phyloP scores from a whole-genome alignment of 2,797 vertebrate species.

The Heteromormyrus szaboi region DNA sequence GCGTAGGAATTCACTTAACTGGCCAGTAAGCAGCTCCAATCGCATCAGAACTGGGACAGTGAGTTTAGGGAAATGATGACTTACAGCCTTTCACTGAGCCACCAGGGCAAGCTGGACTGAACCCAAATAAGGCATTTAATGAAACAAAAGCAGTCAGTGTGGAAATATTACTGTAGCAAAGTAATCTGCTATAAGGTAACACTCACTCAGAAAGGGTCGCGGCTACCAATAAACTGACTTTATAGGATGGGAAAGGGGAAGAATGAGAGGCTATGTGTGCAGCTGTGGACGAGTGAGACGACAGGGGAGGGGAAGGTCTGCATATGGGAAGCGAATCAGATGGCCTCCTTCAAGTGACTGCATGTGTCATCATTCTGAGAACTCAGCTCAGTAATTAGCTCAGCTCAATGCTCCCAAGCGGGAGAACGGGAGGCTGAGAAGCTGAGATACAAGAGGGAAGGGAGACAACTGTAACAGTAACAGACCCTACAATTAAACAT shows the following conservation, averaged over 20 bases:
- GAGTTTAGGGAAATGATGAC: background rate
- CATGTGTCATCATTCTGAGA: constrained; percentile 25
- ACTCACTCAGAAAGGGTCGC: background rate
- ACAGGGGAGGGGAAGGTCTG: background rate
- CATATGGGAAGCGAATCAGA: constrained; percentile 16
- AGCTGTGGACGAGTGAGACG: background rate
- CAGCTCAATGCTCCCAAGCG: background rate
- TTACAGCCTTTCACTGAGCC: background rate
- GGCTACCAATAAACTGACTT: background rate
- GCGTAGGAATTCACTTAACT: background rate
- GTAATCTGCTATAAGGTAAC: background rate
- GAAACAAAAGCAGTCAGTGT: background rate
- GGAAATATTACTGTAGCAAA: background rate
- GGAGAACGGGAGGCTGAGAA: background rate
- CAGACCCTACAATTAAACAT: constrained; percentile 40
- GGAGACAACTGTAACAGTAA: constrained; percentile 5
- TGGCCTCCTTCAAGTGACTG: constrained; percentile 25
- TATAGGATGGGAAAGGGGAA: background rate
- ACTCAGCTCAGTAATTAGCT: constrained; percentile 4
- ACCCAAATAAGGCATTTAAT: background rate
- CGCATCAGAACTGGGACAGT: background rate
- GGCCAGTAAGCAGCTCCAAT: background rate
- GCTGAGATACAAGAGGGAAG: background rate
- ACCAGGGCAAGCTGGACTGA: background rate
- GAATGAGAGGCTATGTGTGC: background rate